phyloP scores from a whole-genome alignment of 2,888 invertebrate species.

The Rhamnusium bicolor region DNA sequence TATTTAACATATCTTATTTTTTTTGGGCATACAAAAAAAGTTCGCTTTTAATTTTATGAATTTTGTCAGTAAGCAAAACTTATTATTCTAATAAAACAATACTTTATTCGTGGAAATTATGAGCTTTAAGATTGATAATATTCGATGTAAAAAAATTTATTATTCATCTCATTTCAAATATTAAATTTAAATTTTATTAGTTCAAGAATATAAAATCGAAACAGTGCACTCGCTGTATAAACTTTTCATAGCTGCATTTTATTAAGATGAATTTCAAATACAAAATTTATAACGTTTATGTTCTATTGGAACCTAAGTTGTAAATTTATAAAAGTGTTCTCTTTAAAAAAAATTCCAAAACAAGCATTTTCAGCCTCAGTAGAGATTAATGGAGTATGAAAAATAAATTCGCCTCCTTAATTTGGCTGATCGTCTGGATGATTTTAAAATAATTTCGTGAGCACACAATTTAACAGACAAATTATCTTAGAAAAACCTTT shows the following conservation, averaged over 20 bases:
- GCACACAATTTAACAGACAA: constrained; percentile 5
- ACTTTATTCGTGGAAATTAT: too few species aligned
- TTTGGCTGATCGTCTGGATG: constrained; percentile 32
- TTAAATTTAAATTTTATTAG: background rate
- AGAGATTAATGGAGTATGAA: constrained; percentile 31
- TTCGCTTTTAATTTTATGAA: too few species aligned
- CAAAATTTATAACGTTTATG: constrained; percentile 25
- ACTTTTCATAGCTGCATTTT: background rate
- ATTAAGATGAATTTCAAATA: background rate
- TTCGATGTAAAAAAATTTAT: background rate
- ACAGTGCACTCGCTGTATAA: background rate
- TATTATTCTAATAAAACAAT: too few species aligned
- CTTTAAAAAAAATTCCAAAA: constrained; percentile 25
- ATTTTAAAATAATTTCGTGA: constrained; percentile 19
- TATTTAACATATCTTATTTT: too few species aligned
- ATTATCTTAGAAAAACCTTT: constrained; percentile 12
- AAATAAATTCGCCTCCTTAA: constrained; percentile 33
- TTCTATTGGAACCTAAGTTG: background rate
- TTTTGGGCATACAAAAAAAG: too few species aligned
- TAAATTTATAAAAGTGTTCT: constrained; percentile 20
- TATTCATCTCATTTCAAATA: background rate
- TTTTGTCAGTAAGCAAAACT: too few species aligned
- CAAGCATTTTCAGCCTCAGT: constrained; percentile 29
- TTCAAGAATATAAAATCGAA: background rate
- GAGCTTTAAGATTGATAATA: too few species aligned